These are phyloP conservation scores for Thryonomys swinderianus DNA, from an alignment of 2,113 vertebrate genomes.

Conservation along the genomic window DNA sequence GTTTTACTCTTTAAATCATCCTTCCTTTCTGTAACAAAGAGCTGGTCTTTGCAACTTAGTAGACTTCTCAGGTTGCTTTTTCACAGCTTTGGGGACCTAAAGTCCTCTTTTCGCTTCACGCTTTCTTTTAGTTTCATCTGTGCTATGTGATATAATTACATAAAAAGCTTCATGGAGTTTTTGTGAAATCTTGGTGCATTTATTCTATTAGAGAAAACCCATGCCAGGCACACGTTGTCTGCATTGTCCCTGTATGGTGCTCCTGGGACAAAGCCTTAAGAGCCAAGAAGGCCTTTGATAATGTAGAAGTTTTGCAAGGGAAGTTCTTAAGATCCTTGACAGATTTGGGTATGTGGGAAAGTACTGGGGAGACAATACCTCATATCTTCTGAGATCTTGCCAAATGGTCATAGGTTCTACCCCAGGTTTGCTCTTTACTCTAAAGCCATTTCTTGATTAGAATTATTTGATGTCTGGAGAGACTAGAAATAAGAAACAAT, in stretches of 20 bases:
- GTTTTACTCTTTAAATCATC: not conserved
- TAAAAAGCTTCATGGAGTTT: constrained; percentile 7
- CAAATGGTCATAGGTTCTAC: not conserved
- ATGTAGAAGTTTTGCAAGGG: not conserved
- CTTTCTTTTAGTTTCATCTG: constrained; percentile 10
- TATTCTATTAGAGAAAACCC: not conserved
- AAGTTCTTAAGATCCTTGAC: not conserved
- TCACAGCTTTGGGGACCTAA: not conserved
- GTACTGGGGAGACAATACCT: not conserved
- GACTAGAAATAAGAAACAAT: not conserved
- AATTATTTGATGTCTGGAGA: not conserved
- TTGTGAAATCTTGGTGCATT: not conserved
- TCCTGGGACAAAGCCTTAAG: not conserved
- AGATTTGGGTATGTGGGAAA: not conserved
- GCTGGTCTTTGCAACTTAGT: not conserved
- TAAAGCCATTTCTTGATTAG: constrained; percentile 26
- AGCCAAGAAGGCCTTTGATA: not conserved
- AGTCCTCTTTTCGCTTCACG: not conserved
- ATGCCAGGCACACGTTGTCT: not conserved
- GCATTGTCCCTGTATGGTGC: not conserved
- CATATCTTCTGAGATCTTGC: not conserved
- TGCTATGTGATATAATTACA: not conserved
- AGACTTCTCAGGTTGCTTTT: not conserved
- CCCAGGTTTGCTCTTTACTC: not conserved
- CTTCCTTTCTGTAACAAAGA: not conserved